phyloP scores from a whole-genome alignment of 2,113 vertebrate genomes.

The Ammospiza caudacuta region DNA sequence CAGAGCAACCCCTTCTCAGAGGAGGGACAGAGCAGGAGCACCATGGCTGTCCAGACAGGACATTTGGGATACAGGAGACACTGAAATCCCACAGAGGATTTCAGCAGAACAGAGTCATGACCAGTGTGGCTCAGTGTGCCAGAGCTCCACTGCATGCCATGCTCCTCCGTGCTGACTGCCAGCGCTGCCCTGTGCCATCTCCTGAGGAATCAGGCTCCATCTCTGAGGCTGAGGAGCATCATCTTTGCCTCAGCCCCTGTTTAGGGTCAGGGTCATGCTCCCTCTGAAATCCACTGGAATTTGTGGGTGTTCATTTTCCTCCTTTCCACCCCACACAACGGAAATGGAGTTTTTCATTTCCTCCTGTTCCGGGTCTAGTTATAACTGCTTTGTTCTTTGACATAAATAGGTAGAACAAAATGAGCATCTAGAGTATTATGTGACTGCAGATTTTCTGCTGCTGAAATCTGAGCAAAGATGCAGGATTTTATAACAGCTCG shows the following conservation, averaged over 20 bases:
- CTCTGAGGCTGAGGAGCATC: neutral
- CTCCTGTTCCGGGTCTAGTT: neutral
- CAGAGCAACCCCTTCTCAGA: neutral
- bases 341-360: constrained; percentile 36
- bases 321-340: neutral
- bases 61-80: neutral
- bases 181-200: neutral
- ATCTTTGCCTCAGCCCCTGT: neutral
- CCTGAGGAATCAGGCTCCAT: neutral
- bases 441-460: constrained; percentile 19
- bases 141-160: neutral
- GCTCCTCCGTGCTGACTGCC: neutral
- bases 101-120: neutral
- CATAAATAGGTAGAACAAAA: constrained; percentile 26
- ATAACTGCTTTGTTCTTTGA: constrained; percentile 22
- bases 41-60: neutral
- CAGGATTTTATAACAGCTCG: neutral
- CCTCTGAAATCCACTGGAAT: neutral
- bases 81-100: neutral
- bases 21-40: neutral
- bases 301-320: neutral
- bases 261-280: neutral
- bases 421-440: constrained; percentile 16
- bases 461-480: constrained; percentile 32
- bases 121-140: neutral